A percentile compares a stretch with the other conserved stretches of the same genome.
Conservation (phyloP, 2,888 invertebrate genomes). For the Heliconius cydno region DNA sequence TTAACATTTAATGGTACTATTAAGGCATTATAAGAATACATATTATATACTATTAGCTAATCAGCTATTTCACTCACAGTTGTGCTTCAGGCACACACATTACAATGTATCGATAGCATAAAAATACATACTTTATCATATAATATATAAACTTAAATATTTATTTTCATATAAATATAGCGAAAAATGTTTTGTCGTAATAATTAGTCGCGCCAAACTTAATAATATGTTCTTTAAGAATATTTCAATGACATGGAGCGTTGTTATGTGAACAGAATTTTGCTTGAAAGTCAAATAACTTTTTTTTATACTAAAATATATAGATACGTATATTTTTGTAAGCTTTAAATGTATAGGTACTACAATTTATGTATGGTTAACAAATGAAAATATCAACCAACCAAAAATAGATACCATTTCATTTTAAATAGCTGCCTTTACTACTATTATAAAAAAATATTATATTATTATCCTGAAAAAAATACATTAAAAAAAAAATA, state of each 20-base stretch:
- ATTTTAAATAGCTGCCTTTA: background rate
- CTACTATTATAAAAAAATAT: background rate
- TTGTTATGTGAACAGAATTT: too few species aligned
- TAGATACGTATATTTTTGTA: too few species aligned
- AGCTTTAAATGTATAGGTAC: too few species aligned
- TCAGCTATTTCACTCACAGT: conserved; percentile 14
- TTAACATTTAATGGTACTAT: conserved; percentile 39
- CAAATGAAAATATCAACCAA: background rate
- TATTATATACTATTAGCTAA: conserved; percentile 2
- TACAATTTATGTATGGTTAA: background rate
- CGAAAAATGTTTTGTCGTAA: background rate
- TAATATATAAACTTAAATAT: background rate
- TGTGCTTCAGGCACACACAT: conserved; percentile 33
- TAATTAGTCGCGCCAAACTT: background rate
- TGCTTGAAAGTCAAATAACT: too few species aligned
- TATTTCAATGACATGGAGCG: background rate
- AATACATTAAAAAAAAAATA: too few species aligned
- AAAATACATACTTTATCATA: conserved; percentile 15
- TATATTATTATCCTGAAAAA: too few species aligned
- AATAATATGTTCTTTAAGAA: background rate
- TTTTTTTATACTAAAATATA: too few species aligned
- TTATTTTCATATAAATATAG: background rate
- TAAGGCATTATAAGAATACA: conserved; percentile 37
- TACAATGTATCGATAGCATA: conserved; percentile 16
- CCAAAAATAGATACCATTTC: background rate